Percentiles rank a stretch among this genome's conserved stretches.
phyloP scores from a whole-genome alignment of 2,888 invertebrate species.

The Apamea monoglypha region DNA sequence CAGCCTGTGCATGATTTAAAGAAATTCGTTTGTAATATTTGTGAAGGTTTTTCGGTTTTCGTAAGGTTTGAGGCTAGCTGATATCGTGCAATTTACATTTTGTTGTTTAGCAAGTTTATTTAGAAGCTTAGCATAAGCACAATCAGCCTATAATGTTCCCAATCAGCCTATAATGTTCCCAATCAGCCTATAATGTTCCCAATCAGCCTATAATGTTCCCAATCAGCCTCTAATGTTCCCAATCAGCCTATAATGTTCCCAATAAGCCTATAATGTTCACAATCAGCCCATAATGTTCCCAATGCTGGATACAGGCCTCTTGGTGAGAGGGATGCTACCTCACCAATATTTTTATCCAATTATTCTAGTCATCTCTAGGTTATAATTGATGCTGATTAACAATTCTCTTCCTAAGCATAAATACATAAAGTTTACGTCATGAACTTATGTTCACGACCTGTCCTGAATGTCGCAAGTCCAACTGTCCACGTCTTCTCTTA shows the following conservation, averaged over 20 bases:
- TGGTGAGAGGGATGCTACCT: background rate
- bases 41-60: slow-evolving; percentile 22
- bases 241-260: background rate
- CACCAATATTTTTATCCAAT: background rate
- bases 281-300: background rate
- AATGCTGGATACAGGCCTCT: background rate
- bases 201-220: background rate
- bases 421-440: background rate
- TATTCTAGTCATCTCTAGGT: background rate
- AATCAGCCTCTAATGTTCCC: too few relatives aligned
- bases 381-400: background rate
- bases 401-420: background rate
- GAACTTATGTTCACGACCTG: background rate
- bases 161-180: background rate
- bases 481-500: slow-evolving; percentile 10
- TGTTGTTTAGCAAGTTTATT: background rate
- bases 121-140: background rate
- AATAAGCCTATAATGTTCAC: too few relatives aligned
- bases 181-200: background rate
- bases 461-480: slow-evolving; percentile 1
- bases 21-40: slow-evolving; percentile 20
- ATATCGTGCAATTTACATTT: background rate
- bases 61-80: slow-evolving; percentile 8
- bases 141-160: background rate
- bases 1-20: slow-evolving; percentile 27